A percentile compares a stretch with the other conserved stretches of the same genome.
These are phyloP conservation scores for Atta texana DNA, from an alignment of 1,140 invertebrate species.

Conservation along the genomic window DNA sequence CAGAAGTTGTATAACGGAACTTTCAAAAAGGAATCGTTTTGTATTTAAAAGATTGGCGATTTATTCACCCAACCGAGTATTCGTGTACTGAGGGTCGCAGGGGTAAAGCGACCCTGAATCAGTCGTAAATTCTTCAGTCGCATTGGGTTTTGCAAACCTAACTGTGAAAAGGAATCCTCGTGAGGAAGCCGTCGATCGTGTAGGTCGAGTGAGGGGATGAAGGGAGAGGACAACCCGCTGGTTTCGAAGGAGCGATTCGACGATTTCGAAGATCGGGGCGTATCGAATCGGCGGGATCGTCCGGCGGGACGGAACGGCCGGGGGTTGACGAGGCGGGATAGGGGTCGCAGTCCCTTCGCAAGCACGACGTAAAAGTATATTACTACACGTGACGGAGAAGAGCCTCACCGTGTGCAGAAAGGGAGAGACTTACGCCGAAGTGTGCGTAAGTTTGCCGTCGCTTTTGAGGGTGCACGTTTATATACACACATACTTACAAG, in stretches of 20 bases:
- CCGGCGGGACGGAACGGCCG: slow-evolving; percentile 21
- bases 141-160: slow-evolving; percentile 41
- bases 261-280: slow-evolving; percentile 65
- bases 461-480: slow-evolving; percentile 20
- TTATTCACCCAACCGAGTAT: slow-evolving; percentile 33
- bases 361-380: slow-evolving; percentile 76
- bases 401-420: slow-evolving; percentile 42
- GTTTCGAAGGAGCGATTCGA: slow-evolving; percentile 44
- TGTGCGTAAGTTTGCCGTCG: slow-evolving; percentile 26
- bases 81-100: slow-evolving; percentile 7
- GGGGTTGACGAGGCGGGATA: neutral
- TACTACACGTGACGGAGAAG: slow-evolving; percentile 71
- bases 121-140: slow-evolving; percentile 44
- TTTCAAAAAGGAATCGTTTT: slow-evolving; percentile 27
- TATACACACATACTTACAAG: neutral
- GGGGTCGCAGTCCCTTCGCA: slow-evolving; percentile 65
- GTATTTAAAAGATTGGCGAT: slow-evolving; percentile 54
- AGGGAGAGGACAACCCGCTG: slow-evolving; percentile 35
- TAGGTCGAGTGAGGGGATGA: neutral
- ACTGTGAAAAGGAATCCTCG: slow-evolving; percentile 52
- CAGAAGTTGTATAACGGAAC: neutral
- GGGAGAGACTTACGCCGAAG: slow-evolving; percentile 31
- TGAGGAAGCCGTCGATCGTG: slow-evolving; percentile 40
- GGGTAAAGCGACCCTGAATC: slow-evolving; percentile 18
- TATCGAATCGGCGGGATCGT: slow-evolving; percentile 65